A percentile compares a stretch with the other conserved stretches of the same genome.
Conservation (phyloP, 2,797 vertebrate species). For the Crenuchus spilurus region DNA sequence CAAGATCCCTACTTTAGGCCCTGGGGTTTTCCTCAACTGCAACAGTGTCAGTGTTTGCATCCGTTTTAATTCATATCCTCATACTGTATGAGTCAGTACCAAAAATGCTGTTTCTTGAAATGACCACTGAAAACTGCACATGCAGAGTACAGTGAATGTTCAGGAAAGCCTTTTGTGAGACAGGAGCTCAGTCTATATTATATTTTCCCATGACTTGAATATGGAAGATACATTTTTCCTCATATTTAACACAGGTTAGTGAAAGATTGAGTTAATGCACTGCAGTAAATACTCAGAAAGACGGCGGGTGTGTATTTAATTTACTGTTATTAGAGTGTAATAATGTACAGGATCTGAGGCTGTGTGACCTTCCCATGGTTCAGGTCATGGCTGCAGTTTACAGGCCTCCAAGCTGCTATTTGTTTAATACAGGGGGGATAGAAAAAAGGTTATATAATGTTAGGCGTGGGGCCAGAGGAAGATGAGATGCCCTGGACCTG, state of each 20-base stretch:
- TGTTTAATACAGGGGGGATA: constrained; percentile 39
- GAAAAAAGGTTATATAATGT: constrained; percentile 39
- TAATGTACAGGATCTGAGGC: constrained; percentile 34
- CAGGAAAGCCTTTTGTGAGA: not conserved
- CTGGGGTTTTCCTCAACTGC: too few relatives aligned
- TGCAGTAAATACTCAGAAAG: constrained; percentile 22
- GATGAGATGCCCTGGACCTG: constrained; percentile 38
- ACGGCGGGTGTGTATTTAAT: constrained; percentile 32
- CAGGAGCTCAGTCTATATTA: not conserved
- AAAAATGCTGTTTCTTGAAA: not conserved
- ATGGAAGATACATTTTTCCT: not conserved
- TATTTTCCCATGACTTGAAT: constrained; percentile 1
- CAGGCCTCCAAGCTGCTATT: constrained; percentile 41
- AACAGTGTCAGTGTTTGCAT: too few relatives aligned
- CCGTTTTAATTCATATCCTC: not conserved
- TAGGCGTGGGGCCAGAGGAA: constrained; percentile 37
- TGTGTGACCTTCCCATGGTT: constrained; percentile 42
- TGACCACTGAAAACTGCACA: not conserved
- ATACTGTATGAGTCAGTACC: not conserved
- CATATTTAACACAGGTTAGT: constrained; percentile 7
- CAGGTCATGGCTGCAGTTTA: constrained; percentile 30
- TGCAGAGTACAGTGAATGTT: not conserved
- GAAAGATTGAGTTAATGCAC: constrained; percentile 17
- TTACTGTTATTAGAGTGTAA: constrained; percentile 43
- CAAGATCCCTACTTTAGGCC: too few relatives aligned